Evolutionary conservation across 2,113 vertebrate genomes (phyloP), one percentile per base, ranked within the genome.

Genomic region (Furnarius figulus): DNA sequence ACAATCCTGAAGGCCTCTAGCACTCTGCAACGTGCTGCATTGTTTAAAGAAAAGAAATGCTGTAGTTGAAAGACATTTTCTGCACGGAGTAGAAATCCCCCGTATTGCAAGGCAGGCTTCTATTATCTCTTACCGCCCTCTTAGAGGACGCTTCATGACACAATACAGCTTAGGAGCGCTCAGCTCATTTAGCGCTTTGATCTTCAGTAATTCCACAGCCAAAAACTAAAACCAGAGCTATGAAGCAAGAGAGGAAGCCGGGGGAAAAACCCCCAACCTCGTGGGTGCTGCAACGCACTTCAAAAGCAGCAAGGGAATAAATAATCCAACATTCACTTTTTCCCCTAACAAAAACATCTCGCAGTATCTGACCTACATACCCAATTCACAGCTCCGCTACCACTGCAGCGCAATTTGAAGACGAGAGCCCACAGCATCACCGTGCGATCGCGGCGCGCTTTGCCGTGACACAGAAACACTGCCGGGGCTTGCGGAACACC

Each of bases 21-120:
- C 9, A 18, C 40, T 49, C 92, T 47, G 93, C 96, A 96, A 87
- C 58, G 71, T 72, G 92, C 93, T 94, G 92, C 93, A 94, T 90
- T 94, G 96, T 94, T 87, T 58, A 17, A 78, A 79, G 59, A 42
- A 67, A 40, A 91, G n/a, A 88, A 93, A 72, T 12, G 17, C 2
- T 68, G 37, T 3, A 88, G 25, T 25, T 39, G 5, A 66, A 42
- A 50, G 73, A 47, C 20, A 3, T 70, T 59, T 66, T 81, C 79
- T 63, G 55, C 9, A 1, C 0, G 1, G 8, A 55, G 12, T 4
- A 67, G 31, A 70, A 87, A 82, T 5, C 1, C 20, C 10, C 15
- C 37, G 86, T 59, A 62, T 35, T 73, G 61, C 77, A 66, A 78
- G 70, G 11, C 31, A 58, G 25, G n/a, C 14, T 62, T 91, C 63